Evolutionary conservation across 2,113 vertebrate species (phyloP).

Genomic region (Corythoichthys haematopterus): DNA sequence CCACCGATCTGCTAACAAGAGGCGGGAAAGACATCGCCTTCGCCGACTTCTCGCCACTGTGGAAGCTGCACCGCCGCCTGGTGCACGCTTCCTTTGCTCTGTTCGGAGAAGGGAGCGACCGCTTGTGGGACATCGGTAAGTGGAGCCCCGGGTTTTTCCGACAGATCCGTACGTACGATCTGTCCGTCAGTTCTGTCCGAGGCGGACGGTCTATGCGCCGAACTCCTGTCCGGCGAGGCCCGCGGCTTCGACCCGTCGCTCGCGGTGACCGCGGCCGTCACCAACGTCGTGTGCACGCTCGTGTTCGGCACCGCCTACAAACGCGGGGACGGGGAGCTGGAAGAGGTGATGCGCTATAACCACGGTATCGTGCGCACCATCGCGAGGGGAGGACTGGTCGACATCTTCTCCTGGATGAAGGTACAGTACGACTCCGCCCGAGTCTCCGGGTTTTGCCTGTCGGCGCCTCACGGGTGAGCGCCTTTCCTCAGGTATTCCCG

Average conservation of each 20-base stretch:
- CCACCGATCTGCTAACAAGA: slow-evolving; percentile 68
- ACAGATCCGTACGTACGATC: no score
- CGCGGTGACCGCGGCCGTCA: slow-evolving; percentile 65
- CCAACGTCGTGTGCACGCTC: slow-evolving; percentile 72
- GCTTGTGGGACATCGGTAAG: slow-evolving; percentile 71
- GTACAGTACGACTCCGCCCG: slow-evolving; percentile 44
- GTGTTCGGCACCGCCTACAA: slow-evolving; percentile 71
- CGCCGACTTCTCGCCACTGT: slow-evolving; percentile 66
- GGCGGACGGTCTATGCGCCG: slow-evolving; percentile 58
- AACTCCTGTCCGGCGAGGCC: slow-evolving; percentile 38
- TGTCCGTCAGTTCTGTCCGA: slow-evolving; percentile 57
- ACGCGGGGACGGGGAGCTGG: slow-evolving; percentile 61
- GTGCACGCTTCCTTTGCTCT: slow-evolving; percentile 69
- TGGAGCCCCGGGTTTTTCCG: no score
- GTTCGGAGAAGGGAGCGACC: slow-evolving; percentile 68
- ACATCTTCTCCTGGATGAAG: slow-evolving; percentile 74
- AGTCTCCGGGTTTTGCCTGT: background rate
- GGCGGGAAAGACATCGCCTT: slow-evolving; percentile 76
- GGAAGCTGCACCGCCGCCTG: slow-evolving; percentile 69
- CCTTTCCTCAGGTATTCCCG: slow-evolving; percentile 47
- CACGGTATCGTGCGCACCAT: slow-evolving; percentile 74
- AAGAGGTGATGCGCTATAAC: slow-evolving; percentile 69
- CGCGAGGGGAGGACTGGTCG: slow-evolving; percentile 65
- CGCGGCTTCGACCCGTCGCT: slow-evolving; percentile 58
- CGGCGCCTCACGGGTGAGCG: background rate